Conservation (phyloP, 1,140 invertebrate species). For the Drosophila cardini region DNA sequence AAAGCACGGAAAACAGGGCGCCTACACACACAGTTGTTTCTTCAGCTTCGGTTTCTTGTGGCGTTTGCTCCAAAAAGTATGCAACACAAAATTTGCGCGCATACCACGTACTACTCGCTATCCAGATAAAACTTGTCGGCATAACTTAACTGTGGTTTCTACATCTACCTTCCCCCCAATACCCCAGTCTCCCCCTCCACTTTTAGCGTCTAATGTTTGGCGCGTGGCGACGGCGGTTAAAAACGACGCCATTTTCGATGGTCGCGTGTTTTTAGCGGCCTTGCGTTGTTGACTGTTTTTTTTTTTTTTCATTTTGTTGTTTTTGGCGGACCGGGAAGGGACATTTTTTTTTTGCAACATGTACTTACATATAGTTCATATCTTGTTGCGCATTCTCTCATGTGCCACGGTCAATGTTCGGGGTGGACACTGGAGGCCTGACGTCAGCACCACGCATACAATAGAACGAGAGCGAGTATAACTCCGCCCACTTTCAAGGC, state of each 20-base stretch:
- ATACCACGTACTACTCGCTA: conserved; percentile 38
- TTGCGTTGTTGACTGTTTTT: conserved; percentile 35
- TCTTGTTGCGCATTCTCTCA: conserved; percentile 77
- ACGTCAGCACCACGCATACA: conserved; percentile 55
- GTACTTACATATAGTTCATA: conserved; percentile 30
- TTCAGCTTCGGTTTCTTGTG: not conserved
- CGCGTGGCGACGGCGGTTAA: conserved; percentile 67
- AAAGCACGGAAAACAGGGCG: conserved; percentile 55
- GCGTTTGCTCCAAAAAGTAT: conserved; percentile 51
- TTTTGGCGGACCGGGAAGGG: conserved; percentile 1
- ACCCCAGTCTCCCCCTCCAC: not conserved
- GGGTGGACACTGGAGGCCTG: conserved; percentile 40
- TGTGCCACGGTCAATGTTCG: conserved; percentile 69
- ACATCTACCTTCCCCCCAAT: not conserved
- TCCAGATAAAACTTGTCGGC: conserved; percentile 54
- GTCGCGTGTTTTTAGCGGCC: conserved; percentile 64
- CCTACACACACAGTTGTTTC: conserved; percentile 19
- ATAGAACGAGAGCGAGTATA: not conserved
- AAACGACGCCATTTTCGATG: conserved; percentile 61
- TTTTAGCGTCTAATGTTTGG: conserved; percentile 45
- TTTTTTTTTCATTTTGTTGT: conserved; percentile 6
- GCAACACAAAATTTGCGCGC: conserved; percentile 48
- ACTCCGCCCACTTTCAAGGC: conserved; percentile 62
- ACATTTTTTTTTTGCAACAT: conserved; percentile 5
- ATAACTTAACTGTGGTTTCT: conserved; percentile 62